Conservation (phyloP, 1,140 invertebrate species). For the Vollenhovia emeryi region DNA sequence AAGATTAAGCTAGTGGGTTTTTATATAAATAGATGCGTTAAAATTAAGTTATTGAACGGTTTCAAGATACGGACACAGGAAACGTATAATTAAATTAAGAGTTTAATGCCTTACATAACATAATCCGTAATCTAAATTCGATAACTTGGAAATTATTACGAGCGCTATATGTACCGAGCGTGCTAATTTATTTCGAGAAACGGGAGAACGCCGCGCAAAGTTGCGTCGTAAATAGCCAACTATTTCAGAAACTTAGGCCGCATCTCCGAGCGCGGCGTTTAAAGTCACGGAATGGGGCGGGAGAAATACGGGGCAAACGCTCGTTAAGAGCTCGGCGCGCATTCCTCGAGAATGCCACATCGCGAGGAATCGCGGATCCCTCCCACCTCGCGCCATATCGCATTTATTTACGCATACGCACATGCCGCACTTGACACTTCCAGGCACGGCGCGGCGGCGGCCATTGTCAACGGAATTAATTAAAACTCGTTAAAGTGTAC, state of each 20-base stretch:
- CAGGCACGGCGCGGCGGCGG: conserved; percentile 32
- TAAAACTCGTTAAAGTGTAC: conserved; percentile 69
- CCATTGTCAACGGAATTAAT: conserved; percentile 72
- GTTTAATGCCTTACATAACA: neutral
- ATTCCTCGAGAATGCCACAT: conserved; percentile 37
- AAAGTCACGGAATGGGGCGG: conserved; percentile 19
- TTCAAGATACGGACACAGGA: neutral
- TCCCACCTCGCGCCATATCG: neutral
- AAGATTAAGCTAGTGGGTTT: neutral
- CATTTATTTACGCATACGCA: neutral
- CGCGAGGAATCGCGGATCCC: conserved; percentile 20
- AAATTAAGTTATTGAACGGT: neutral
- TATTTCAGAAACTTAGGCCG: conserved; percentile 53
- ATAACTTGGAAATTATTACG: conserved; percentile 4
- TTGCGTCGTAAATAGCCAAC: conserved; percentile 51
- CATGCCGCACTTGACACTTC: conserved; percentile 50
- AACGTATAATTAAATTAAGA: neutral
- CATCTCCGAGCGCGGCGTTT: conserved; percentile 38
- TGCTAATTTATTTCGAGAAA: conserved; percentile 41
- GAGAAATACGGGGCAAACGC: conserved; percentile 37
- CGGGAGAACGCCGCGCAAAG: conserved; percentile 15
- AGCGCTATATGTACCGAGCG: neutral
- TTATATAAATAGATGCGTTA: neutral
- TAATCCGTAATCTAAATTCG: neutral
- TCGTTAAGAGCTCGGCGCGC: conserved; percentile 30